These are phyloP conservation scores for Lonchura striata DNA, from an alignment of 2,113 vertebrate genomes.

Conservation along the genomic window DNA sequence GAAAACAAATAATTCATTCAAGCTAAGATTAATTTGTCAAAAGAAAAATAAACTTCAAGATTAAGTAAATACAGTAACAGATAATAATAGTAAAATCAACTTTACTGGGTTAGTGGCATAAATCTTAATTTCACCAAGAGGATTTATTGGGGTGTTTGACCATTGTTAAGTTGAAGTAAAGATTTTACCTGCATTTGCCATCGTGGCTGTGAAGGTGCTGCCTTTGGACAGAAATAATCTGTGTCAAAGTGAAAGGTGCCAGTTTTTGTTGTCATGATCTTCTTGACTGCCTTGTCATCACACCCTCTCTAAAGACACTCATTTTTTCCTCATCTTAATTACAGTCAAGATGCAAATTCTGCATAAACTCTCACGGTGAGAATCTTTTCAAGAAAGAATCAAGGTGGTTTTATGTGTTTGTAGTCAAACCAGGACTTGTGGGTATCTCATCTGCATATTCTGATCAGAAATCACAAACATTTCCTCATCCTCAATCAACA, in stretches of 20 bases:
- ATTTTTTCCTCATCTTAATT: not conserved
- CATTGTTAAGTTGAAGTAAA: not conserved
- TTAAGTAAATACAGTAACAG: not conserved
- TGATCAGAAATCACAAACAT: not conserved
- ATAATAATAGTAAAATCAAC: not conserved
- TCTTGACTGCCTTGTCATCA: not conserved
- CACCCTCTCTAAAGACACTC: not conserved
- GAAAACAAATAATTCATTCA: conserved; percentile 4
- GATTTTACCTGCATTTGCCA: not conserved
- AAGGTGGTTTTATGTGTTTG: not conserved
- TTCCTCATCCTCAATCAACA: not conserved
- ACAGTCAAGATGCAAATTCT: not conserved
- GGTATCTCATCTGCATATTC: not conserved
- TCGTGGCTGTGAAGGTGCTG: not conserved
- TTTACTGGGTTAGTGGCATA: not conserved
- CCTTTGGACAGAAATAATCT: not conserved
- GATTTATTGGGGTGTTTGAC: not conserved
- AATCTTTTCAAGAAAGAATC: not conserved
- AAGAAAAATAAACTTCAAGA: not conserved
- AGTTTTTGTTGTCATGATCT: not conserved
- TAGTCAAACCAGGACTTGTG: not conserved
- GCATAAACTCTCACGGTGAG: not conserved
- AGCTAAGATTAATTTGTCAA: not conserved
- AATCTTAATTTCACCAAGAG: not conserved
- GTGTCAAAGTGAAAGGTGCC: not conserved